Evolutionary conservation across 2,797 vertebrate species (phyloP), one percentile per base, ranked within the genome.

Genomic region (Triplophysa bombifrons): DNA sequence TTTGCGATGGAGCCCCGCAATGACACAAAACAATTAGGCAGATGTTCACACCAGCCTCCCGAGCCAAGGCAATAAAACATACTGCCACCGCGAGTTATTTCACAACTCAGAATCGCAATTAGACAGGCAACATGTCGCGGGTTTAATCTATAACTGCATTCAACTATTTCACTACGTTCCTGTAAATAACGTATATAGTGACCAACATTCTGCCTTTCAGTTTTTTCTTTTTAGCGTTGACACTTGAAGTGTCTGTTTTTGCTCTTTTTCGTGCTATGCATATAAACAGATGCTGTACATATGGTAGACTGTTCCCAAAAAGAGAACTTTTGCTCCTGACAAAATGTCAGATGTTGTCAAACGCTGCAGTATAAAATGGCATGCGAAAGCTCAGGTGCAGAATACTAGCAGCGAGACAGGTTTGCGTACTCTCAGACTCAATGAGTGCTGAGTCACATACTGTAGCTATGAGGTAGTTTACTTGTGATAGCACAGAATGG

Each of bases 11-110:
- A 65, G 71, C 72, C 74, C 70, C 1, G 66, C 81, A 74, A 73
- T 80, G 70, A 78, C 76, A 82, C 72, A 74, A 82, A 79, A 76
- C 85, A 84, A 83, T 86, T 83, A 86, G 81, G 79, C 72, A 68
- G 64, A 83, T 73, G 85, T 84, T 82, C 78, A 76, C 55, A 71
- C 50, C 81, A 70, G 78, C 75, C 75, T 69, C 56, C 72, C 72
- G 72, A 75, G 60, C 71, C 82, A 65, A 22, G 69, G 73, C 56
- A 53, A 44, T 56, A 48, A n/a, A 72, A 51, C 74, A 65, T 22
- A 22, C 46, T 78, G 77, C 81, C 27, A 71, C 44, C 30, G 7
- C 30, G 22, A 65, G 80, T 79, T 81, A 46, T 64, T 73, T 80
- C 78, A 67, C 69, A 34, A 60, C 63, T 67, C 78, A 17, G 41